Conservation (phyloP, 2,113 vertebrate genomes). For the Gnathonemus longibarbis region DNA sequence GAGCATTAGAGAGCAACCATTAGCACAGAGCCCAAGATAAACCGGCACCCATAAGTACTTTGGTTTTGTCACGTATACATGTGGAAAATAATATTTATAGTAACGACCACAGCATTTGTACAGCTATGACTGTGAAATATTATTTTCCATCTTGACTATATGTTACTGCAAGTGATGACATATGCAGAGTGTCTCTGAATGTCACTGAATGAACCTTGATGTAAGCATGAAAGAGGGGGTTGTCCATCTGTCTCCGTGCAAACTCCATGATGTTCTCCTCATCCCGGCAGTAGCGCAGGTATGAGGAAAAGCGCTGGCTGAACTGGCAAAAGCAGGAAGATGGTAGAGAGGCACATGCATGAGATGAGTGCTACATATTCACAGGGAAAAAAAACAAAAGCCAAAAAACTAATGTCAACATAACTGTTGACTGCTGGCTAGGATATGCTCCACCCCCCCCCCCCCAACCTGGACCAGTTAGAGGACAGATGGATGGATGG, state of each 20-base stretch:
- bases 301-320: constrained; percentile 58
- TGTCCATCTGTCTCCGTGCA: constrained; percentile 59
- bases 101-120: background rate
- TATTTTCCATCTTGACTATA: background rate
- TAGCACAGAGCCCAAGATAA: background rate
- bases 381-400: background rate
- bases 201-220: constrained; percentile 43
- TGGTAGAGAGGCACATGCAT: background rate
- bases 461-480: background rate
- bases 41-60: background rate
- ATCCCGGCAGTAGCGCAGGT: constrained; percentile 64
- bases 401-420: background rate
- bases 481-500: background rate
- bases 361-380: background rate
- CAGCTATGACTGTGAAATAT: background rate
- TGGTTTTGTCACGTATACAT: background rate
- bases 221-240: constrained; percentile 58
- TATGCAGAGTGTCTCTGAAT: background rate
- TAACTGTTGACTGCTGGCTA: background rate
- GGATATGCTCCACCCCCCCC: background rate
- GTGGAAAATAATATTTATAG: background rate
- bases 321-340: constrained; percentile 47
- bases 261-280: constrained; percentile 65
- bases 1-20: background rate
- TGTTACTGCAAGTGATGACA: background rate